phyloP scores from a whole-genome alignment of 2,113 vertebrate genomes.

The Trochalopteron elliotii region DNA sequence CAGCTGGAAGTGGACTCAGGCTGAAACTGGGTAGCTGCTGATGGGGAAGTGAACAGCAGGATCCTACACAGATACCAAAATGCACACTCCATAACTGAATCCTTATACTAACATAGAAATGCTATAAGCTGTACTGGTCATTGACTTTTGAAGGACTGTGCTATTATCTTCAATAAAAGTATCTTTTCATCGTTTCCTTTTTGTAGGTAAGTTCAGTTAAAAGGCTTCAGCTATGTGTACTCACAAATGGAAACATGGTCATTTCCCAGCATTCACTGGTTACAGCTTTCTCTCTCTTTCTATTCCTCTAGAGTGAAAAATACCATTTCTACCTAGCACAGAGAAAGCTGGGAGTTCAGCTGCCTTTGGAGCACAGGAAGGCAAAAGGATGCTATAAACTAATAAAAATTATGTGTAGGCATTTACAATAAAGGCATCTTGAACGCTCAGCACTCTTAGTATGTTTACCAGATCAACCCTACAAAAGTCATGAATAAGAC shows the following conservation, averaged over 20 bases:
- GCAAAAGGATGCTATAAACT: background rate
- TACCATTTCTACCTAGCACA: background rate
- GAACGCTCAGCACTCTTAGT: background rate
- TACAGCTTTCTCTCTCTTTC: background rate
- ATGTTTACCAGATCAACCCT: background rate
- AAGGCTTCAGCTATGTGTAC: background rate
- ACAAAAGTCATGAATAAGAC: background rate
- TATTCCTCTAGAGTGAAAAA: background rate
- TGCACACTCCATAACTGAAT: background rate
- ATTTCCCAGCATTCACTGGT: background rate
- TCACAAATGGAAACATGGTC: background rate
- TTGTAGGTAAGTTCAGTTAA: background rate
- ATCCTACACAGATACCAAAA: rapidly evolving
- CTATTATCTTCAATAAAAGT: background rate
- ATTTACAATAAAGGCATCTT: background rate
- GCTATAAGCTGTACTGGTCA: background rate
- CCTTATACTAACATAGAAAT: background rate
- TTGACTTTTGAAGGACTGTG: background rate
- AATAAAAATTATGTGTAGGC: background rate
- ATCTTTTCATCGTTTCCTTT: background rate
- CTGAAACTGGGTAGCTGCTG: background rate
- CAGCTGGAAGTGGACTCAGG: background rate
- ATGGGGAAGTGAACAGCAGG: background rate
- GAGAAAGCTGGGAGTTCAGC: background rate
- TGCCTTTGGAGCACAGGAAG: background rate